A percentile compares a stretch with the other conserved stretches of the same genome.
phyloP scores from a whole-genome alignment of 2,797 vertebrate species.

The Discoglossus pictus region DNA sequence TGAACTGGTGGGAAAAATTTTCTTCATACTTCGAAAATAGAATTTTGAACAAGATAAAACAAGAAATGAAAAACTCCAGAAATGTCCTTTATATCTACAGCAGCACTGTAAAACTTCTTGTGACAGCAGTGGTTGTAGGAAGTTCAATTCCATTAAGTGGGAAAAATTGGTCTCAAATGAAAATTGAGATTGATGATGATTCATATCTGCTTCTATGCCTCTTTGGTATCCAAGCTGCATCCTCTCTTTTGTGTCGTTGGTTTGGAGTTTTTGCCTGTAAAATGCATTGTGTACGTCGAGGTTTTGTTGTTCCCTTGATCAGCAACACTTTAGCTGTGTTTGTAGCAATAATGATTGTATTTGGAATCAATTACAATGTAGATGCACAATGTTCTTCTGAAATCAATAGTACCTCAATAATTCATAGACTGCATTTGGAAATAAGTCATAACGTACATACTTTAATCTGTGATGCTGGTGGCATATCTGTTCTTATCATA shows the following conservation, averaged over 20 bases:
- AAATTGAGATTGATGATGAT: neutral
- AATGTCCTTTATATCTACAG: conserved; percentile 15
- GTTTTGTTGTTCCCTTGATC: conserved; percentile 72
- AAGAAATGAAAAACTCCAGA: conserved; percentile 11
- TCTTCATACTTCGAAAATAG: neutral
- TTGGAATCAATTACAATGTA: neutral
- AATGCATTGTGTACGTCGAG: conserved; percentile 71
- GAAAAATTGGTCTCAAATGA: neutral
- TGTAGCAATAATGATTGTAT: neutral
- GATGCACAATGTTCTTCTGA: neutral
- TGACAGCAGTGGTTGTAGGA: neutral
- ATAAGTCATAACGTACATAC: neutral
- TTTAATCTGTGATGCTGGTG: neutral
- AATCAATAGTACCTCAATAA: neutral
- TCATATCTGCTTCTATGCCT: neutral
- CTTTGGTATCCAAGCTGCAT: conserved; percentile 73
- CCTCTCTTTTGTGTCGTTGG: conserved; percentile 77
- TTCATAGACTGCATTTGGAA: conserved; percentile 5
- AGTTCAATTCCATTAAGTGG: neutral
- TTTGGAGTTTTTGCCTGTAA: conserved; percentile 80
- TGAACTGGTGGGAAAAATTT: conserved; percentile 15
- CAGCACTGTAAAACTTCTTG: neutral
- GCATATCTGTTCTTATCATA: neutral
- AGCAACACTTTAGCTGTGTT: conserved; percentile 60
- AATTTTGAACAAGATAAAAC: neutral